Percentiles rank a stretch among this genome's conserved stretches.
Conservation (phyloP, 64 coral and sea anemone genomes). For the Actinia equina region DNA sequence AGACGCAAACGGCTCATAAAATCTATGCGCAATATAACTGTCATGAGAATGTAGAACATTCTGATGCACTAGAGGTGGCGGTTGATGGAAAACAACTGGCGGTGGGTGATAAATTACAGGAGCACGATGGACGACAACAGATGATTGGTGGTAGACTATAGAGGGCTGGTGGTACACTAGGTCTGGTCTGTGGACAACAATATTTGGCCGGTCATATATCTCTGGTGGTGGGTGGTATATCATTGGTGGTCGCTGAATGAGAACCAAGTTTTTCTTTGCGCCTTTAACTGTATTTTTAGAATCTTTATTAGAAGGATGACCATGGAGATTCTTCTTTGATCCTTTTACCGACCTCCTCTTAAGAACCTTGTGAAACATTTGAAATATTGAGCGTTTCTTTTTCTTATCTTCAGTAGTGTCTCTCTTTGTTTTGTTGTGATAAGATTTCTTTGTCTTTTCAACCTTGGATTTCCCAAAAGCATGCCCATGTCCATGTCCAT, state of each 20-base stretch:
- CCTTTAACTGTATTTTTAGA: slow-evolving; percentile 23
- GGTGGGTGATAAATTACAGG: slow-evolving; percentile 82
- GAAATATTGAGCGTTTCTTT: slow-evolving; percentile 29
- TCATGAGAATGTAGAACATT: slow-evolving; percentile 83
- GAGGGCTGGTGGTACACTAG: slow-evolving; percentile 85
- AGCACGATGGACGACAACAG: slow-evolving; percentile 84
- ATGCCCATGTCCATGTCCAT: slow-evolving; percentile 33
- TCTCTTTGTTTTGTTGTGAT: slow-evolving; percentile 9
- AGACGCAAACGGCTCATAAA: slow-evolving; percentile 26
- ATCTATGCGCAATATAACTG: slow-evolving; percentile 62
- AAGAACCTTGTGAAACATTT: slow-evolving; percentile 56
- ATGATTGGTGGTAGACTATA: slow-evolving; percentile 80
- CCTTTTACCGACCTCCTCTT: slow-evolving; percentile 39
- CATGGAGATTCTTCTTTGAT: not conserved
- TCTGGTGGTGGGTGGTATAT: slow-evolving; percentile 96
- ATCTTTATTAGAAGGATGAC: not conserved
- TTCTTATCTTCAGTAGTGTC: not conserved
- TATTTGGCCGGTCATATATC: slow-evolving; percentile 81
- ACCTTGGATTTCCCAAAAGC: slow-evolving; percentile 36
- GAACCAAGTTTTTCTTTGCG: slow-evolving; percentile 73
- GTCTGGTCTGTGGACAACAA: slow-evolving; percentile 90
- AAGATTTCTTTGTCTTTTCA: not conserved
- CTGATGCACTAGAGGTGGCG: slow-evolving; percentile 73
- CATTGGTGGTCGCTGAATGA: slow-evolving; percentile 70
- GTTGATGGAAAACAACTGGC: slow-evolving; percentile 89